A percentile compares a stretch with the other conserved stretches of the same genome.
Conservation (phyloP, 2,888 invertebrate species). For the Drosophila koepferae region DNA sequence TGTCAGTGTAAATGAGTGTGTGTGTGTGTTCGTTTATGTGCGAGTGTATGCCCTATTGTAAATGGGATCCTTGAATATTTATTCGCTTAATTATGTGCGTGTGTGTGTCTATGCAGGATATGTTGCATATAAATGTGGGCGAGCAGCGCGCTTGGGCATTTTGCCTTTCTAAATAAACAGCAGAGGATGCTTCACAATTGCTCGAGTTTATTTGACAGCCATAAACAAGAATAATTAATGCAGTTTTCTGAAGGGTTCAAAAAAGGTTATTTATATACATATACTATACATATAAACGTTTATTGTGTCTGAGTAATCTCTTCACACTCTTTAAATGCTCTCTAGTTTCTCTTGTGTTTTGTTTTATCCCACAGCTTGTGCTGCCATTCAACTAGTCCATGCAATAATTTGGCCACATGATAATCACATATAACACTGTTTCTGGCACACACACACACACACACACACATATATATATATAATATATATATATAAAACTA, state of each 20-base stretch:
- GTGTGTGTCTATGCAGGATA: conserved; percentile 22
- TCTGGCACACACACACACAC: conserved; percentile 16
- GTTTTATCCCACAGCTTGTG: too few relatives aligned
- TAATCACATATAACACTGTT: conserved; percentile 7
- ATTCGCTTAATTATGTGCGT: conserved; percentile 62
- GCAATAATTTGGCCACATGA: not conserved
- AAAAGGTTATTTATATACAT: not conserved
- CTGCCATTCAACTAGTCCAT: conserved; percentile 1
- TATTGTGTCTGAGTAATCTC: not conserved
- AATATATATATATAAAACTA: not conserved
- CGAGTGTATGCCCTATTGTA: conserved; percentile 24
- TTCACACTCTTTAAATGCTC: not conserved
- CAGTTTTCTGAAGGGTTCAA: not conserved
- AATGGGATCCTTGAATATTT: conserved; percentile 65
- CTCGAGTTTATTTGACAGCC: conserved; percentile 3
- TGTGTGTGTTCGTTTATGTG: not conserved
- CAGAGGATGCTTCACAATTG: not conserved
- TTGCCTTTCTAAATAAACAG: conserved; percentile 9
- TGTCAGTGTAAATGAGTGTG: conserved; percentile 4
- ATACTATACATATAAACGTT: not conserved
- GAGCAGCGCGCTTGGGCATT: conserved; percentile 1
- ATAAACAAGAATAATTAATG: not conserved
- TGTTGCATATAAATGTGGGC: conserved; percentile 48
- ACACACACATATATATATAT: not conserved
- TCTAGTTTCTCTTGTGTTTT: not conserved